Conservation (phyloP, 37 sponge, comb jelly and placozoan genomes). For the Cliona cf. orientalis region DNA sequence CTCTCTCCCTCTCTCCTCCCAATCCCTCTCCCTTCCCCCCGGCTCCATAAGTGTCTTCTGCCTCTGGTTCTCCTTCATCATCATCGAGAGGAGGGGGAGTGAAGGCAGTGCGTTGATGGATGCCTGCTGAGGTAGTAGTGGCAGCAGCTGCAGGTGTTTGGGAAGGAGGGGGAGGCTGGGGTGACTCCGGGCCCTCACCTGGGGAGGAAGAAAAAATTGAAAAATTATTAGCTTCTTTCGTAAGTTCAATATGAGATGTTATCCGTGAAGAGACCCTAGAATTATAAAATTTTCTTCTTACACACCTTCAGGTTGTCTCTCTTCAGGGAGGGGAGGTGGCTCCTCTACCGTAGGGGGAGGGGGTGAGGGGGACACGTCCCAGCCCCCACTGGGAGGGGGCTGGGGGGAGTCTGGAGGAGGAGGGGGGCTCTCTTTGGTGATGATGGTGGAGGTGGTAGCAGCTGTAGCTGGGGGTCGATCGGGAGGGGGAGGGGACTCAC, state of each 20-base stretch:
- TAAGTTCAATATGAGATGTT: not conserved
- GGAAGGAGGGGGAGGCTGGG: constrained; percentile 3
- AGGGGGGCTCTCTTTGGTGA: not conserved
- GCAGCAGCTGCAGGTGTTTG: too few relatives aligned
- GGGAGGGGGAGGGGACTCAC: not conserved
- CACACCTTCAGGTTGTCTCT: constrained; percentile 38
- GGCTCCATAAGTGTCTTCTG: not conserved
- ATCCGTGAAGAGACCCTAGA: not conserved
- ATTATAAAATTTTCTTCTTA: not conserved
- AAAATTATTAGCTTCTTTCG: not conserved
- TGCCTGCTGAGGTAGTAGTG: too few relatives aligned
- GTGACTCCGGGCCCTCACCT: constrained; percentile 19
- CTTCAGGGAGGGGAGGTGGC: not conserved
- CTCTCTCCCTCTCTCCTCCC: not conserved
- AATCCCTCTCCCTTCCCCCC: too few relatives aligned
- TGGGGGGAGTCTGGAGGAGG: too few relatives aligned
- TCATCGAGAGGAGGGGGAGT: constrained; percentile 7
- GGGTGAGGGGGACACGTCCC: not conserved
- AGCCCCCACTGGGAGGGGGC: not conserved
- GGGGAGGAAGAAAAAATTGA: not conserved
- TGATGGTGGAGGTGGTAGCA: not conserved
- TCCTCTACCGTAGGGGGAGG: not conserved
- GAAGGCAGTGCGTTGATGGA: too few relatives aligned
- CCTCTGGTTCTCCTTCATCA: not conserved
- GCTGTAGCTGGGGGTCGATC: not conserved